Evolutionary conservation across 2,113 vertebrate species (phyloP), one percentile per base, ranked within the genome.

Genomic region (Balaeniceps rex): DNA sequence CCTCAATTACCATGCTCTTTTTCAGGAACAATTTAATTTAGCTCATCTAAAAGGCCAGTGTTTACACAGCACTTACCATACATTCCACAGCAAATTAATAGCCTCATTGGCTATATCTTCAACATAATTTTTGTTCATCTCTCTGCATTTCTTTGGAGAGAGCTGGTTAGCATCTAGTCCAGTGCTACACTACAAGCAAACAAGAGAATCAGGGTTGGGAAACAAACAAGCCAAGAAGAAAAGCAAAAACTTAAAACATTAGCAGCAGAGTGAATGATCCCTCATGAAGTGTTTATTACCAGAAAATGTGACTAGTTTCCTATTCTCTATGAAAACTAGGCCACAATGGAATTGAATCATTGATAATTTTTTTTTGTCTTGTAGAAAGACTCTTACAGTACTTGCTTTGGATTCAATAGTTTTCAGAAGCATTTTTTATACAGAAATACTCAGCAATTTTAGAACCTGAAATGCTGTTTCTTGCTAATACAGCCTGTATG

Each of bases 1-100:
- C 51, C 60, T 86, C 51, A 63, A 54, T 21, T 22, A 86, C 10
- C 16, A 46, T 1, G 1, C 19, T 71, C 21, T 23, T 79, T 64
- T 72, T 76, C 34, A 65, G 64, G 23, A 88, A 68, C 23, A 76
- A 79, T n/a, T 81, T 88, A 49, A 74, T 74, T 81, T 31, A 68
- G 25, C 19, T 87, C 42, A 68, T 68, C 49, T 51, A 57, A 65
- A 83, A 91, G 24, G 33, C 5, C 77, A 78, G 9, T 9, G 19
- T 68, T 92, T 58, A 68, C 33, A 46, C 13, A 60, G 60, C 33
- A 33, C 98, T 99, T 96, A 99, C 99, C 99, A 99, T 6, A 99
- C 97, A 95, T 99, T 99, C 99, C 99, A 99, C 63, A 99, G 98
- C 19, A 99, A 97, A 68, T 99, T 99, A 86, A 99, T 96, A 18